Evolutionary conservation across 2,888 invertebrate genomes (phyloP), one percentile per base, ranked within the genome.

Genomic region (Torymus tubicola): DNA sequence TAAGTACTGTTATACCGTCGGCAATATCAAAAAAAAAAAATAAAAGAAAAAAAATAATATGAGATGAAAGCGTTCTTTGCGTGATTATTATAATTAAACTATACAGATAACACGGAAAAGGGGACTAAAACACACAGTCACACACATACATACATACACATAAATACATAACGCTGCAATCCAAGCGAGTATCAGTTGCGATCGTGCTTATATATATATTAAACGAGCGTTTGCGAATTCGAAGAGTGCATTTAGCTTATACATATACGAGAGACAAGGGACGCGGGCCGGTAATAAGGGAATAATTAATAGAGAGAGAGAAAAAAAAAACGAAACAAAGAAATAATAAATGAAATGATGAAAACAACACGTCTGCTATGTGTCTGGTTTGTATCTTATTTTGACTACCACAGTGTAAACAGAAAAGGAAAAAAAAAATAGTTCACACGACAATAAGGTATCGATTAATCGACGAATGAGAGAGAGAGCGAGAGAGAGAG

Each of bases 371-470:
- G 67, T 73, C 68, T 68, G 72, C 76, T 82, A 65, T 63, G 58
- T 72, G 64, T 83, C 81, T 80, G 75, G 76, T 78, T 83, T 80
- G 72, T 81, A 83, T 83, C 72, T 82, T 81, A 78, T 81, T 81
- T 81, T 82, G 80, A 82, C 73, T 83, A 78, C 76, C 80, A 82
- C 84, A 81, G 75, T 77, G 83, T 78, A 79, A 74, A 83, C 64
- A 64, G 42, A 42, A 42, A 42, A 8, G 42, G 71, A 69, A 74
- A 74, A 69, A 74, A 52, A 58, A 86, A 87, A 88, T 88, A 88
- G 90, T 90, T 90, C 88, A 89, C 89, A 90, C 90, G 90, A 90
- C 90, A 90, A 90, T 90, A 90, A 90, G 88, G 88, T 90, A 90
- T 89, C 86, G 89, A 89, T 90, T 90, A 90, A 88, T 89, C 88